Evolutionary conservation across 2,888 invertebrate genomes (phyloP).

Genomic region (Tachina grossa): DNA sequence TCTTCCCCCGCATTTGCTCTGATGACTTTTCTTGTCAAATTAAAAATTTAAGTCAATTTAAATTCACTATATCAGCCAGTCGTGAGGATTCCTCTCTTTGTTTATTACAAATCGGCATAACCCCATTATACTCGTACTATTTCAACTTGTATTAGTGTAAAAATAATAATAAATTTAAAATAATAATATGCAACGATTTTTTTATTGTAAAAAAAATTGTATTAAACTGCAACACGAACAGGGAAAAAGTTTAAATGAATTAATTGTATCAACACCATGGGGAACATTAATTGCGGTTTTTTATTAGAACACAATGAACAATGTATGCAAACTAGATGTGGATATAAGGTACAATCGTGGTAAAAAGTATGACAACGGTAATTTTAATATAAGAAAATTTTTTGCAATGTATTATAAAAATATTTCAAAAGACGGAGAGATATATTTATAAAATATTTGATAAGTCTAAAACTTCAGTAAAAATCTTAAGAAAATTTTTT

Average conservation of each 20-base stretch:
- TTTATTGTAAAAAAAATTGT: slow-evolving; percentile 57
- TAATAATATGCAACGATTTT: slow-evolving; percentile 39
- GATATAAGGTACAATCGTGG: slow-evolving; percentile 4
- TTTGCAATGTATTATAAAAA: too few relatives aligned
- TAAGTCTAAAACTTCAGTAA: background rate
- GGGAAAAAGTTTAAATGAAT: slow-evolving; percentile 71
- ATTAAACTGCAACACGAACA: slow-evolving; percentile 71
- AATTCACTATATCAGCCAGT: too few relatives aligned
- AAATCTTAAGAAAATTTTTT: background rate
- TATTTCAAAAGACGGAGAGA: too few relatives aligned
- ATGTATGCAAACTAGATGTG: slow-evolving; percentile 26
- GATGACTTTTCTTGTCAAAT: too few relatives aligned
- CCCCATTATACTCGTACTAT: background rate
- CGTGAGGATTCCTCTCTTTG: background rate
- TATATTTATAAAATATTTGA: too few relatives aligned
- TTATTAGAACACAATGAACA: slow-evolving; percentile 32
- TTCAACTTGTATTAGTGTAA: background rate
- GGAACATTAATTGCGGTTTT: slow-evolving; percentile 70
- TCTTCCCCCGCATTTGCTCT: too few relatives aligned
- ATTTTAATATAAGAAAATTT: too few relatives aligned
- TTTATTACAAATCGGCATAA: background rate
- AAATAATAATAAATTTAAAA: slow-evolving; percentile 1
- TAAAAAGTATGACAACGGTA: background rate
- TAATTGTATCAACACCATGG: slow-evolving; percentile 71
- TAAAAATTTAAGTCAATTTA: too few relatives aligned